Percentiles rank a stretch among this genome's conserved stretches.
phyloP scores from a whole-genome alignment of 1,140 invertebrate genomes.

The Orius insidiosus region DNA sequence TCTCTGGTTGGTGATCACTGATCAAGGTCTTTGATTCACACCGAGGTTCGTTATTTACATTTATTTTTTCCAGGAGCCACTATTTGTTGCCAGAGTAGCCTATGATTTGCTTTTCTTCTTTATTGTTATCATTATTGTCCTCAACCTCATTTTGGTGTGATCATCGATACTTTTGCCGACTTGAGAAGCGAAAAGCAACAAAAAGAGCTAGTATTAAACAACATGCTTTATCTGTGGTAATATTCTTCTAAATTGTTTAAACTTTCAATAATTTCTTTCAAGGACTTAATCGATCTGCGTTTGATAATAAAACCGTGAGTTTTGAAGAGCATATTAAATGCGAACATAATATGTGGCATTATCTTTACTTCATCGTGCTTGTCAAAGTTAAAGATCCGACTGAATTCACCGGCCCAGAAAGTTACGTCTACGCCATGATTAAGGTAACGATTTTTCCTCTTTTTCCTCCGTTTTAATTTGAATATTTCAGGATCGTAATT shows the following conservation, averaged over 20 bases:
- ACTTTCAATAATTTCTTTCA: constrained; percentile 20
- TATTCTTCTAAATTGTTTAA: constrained; percentile 19
- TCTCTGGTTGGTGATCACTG: no score
- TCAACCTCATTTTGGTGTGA: constrained; percentile 99
- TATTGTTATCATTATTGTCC: constrained; percentile 96
- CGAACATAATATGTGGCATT: constrained; percentile 99
- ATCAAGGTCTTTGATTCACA: no score
- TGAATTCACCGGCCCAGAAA: constrained; percentile 98
- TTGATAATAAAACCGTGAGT: constrained; percentile 96
- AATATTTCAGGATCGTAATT: constrained; percentile 66
- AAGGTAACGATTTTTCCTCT: no score
- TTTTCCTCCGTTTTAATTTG: no score
- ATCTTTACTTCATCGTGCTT: constrained; percentile 97
- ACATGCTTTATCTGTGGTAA: constrained; percentile 98
- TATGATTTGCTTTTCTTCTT: constrained; percentile 99
- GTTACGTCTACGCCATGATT: constrained; percentile 89
- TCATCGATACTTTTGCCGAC: constrained; percentile 99
- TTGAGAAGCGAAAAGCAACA: constrained; percentile 97
- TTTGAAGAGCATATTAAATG: constrained; percentile 95
- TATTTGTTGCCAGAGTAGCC: constrained; percentile 84
- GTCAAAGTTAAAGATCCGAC: constrained; percentile 96
- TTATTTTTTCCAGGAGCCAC: constrained; percentile 54
- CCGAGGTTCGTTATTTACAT: no score
- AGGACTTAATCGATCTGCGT: constrained; percentile 85
- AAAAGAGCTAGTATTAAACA: constrained; percentile 88